Evolutionary conservation across 2,113 vertebrate genomes (phyloP), one percentile per base, ranked within the genome.

Genomic region (Jacana jacana): DNA sequence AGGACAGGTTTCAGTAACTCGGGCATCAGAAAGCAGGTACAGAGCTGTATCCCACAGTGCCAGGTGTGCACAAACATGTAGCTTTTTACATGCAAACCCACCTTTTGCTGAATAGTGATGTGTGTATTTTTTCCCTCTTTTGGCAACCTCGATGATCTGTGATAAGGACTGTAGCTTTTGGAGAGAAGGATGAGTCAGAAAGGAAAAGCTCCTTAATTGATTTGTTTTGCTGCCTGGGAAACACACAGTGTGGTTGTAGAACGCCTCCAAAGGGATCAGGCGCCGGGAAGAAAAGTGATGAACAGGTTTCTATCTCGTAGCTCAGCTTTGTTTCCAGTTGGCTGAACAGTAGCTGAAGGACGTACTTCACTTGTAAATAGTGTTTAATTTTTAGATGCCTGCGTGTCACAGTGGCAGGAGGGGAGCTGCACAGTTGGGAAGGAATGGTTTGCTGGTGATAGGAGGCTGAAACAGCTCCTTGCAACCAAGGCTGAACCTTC

Each of bases 171-270:
- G 17, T 1, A 9, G 68, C 73, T 91, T 48, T 61, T 58, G 33
- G 52, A 78, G 51, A 73, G 63, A 77, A 75, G 49, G 88, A 39
- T 83, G 85, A 96, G 79, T 90, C 94, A 89, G 79, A 87, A 68
- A 63, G 85, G 68, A 95, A 86, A 28, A 81, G 42, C 66, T 91
- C 4, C 95, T 80, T 89, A 83, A 96, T 83, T 86, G 91, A 73
- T 91, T 86, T 89, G 90, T 94, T 96, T 95, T 88, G 68, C 76
- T 90, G 89, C 85, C 77, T 78, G 81, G 46, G 48, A 33, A 91
- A 27, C 40, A 9, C 8, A 52, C 35, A 2, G 14, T 9, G 54
- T 24, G 27, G 12, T 96, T 95, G 77, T 57, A 4, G 93, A 95
- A 97, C 66, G 46, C 76, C 58, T 89, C 81, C 57, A 2, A 68